A percentile compares a stretch with the other conserved stretches of the same genome.
These are phyloP conservation scores for Barypeithes pellucidus DNA, from an alignment of 2,888 invertebrate genomes.

Conservation along the genomic window DNA sequence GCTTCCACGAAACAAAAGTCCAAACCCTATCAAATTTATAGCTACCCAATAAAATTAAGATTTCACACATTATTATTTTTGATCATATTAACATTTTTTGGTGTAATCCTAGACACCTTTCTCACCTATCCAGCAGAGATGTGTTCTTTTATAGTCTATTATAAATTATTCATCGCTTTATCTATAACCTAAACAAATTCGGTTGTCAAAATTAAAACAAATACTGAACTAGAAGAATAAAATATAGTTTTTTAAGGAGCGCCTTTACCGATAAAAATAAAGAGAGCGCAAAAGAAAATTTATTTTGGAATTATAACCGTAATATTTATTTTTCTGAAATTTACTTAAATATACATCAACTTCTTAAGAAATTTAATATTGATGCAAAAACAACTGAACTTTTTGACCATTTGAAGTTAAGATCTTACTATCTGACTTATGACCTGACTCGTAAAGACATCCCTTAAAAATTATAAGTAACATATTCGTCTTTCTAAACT, in stretches of 20 bases:
- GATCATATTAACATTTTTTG: constrained; percentile 30
- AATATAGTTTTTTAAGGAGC: constrained; percentile 1
- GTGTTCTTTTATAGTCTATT: constrained; percentile 18
- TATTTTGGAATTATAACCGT: no score
- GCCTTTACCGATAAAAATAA: no score
- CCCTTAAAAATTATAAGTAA: not conserved
- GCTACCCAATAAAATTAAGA: constrained; percentile 37
- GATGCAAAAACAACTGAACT: no score
- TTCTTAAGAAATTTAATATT: no score
- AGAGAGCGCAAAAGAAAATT: no score
- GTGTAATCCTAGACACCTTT: constrained; percentile 32
- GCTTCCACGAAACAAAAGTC: not conserved
- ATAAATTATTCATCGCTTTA: constrained; percentile 34
- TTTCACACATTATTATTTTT: constrained; percentile 41
- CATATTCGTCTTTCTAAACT: not conserved
- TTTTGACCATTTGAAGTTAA: no score
- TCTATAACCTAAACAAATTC: constrained; percentile 21
- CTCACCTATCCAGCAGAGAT: constrained; percentile 27
- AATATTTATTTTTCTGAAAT: no score
- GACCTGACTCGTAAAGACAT: not conserved
- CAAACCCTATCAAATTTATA: constrained; percentile 28
- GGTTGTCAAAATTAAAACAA: constrained; percentile 29
- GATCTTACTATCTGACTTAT: no score
- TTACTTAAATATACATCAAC: no score
- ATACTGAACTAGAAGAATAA: constrained; percentile 10